Base-by-base conservation (phyloP, 2,888 invertebrate species). In the Lithosia quadra region DNA sequence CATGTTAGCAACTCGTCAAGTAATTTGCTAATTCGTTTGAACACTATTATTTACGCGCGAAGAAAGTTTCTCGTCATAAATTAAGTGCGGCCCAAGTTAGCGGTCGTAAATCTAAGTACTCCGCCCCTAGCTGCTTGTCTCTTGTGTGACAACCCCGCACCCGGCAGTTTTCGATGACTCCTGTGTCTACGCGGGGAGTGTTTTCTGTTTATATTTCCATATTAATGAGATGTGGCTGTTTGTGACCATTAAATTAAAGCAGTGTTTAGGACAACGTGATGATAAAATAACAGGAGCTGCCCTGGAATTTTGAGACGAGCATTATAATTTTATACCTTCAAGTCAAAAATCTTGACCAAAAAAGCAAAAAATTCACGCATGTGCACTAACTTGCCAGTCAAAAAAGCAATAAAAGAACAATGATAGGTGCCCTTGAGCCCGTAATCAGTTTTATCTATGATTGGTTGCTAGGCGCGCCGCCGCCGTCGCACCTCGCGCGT, bases 1-100 rank as follows among this genome's bases (percentile, higher is more conserved):
- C 24, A 57, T 24, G 59, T 69, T 56, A 71, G 64, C 22, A 71
- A 61, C 71, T 77, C 77, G 71, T 77, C 78, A 81, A 74, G 73
- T 70, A 76, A 78, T 80, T 78, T 76, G 72, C 78, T 86, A 84
- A 85, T 81, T 84, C 83, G 82, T 87, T 83, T 77, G 74, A 80
- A 71, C 78, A 82, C 79, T 86, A 86, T 86, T 85, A 85, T 86
- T 85, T 83, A 86, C 86, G 84, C 80, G 79, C 74, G 78, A 84
- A 85, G 84, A 86, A 88, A 90, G 86, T 89, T 88, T 82, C 80
- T 75, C 73, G 83, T 84, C 84, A 88, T 89, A 89, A 90, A 89
- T 90, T 88, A 88, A 82, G 83, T 81, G 82, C 68, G 77, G 82
- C 71, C 78, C 74, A 84, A 88, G 84, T 88, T 84, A 75, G 78